These are phyloP conservation scores for Leuctra nigra DNA, from an alignment of 2,888 invertebrate species.

Conservation along the genomic window DNA sequence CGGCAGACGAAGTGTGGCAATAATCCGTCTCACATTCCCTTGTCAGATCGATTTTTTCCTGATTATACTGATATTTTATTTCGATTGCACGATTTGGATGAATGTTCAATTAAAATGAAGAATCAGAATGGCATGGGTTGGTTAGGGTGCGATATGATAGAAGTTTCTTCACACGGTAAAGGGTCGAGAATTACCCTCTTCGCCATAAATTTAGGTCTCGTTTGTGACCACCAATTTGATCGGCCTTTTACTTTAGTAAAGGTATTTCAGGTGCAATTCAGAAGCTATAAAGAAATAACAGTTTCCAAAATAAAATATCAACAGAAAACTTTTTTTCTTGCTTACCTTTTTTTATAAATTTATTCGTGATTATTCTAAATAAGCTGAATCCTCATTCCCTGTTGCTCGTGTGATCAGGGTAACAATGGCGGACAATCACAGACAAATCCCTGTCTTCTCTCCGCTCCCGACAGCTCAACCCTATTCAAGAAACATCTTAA, in stretches of 20 bases:
- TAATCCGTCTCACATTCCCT: no score
- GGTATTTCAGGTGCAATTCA: no score
- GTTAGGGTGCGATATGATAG: no score
- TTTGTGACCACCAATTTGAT: not conserved
- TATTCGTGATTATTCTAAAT: not conserved
- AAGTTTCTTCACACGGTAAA: no score
- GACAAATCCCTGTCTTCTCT: constrained; percentile 3
- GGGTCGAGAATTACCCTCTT: no score
- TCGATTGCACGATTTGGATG: no score
- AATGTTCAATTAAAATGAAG: no score
- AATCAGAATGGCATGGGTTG: no score
- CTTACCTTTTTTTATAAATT: not conserved
- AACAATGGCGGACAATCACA: constrained; percentile 7
- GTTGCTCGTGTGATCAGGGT: not conserved
- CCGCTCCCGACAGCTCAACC: not conserved
- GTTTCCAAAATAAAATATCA: not conserved
- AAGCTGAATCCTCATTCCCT: not conserved
- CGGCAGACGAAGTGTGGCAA: no score
- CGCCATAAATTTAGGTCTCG: not conserved
- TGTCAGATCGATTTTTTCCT: no score
- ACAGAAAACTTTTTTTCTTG: not conserved
- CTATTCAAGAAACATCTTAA: constrained; percentile 9
- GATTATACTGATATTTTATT: no score
- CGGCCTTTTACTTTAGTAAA: not conserved
- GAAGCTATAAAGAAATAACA: not conserved